A percentile compares a stretch with the other conserved stretches of the same genome.
Evolutionary conservation across 23 tunicate genomes (phyloP).

Genomic region (Corella eumyota): DNA sequence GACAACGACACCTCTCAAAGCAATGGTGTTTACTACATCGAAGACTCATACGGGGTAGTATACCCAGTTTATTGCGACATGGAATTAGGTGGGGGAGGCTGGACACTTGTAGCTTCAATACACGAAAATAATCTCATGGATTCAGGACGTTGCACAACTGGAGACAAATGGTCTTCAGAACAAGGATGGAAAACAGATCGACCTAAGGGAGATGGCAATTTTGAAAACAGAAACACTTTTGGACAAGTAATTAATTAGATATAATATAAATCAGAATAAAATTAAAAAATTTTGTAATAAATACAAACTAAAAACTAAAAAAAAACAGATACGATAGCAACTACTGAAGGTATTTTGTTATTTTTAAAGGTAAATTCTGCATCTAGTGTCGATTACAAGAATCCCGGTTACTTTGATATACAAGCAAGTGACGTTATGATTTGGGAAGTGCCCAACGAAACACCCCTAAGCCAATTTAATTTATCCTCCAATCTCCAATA

Average conservation of each 20-base stretch:
- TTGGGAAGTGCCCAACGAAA: conserved; percentile 31
- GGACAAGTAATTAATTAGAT: conserved; percentile 9
- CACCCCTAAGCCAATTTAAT: conserved; percentile 3
- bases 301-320: conserved; percentile 24
- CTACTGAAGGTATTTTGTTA: no score
- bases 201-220: conserved; percentile 9
- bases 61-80: conserved; percentile 9
- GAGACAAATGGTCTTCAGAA: conserved; percentile 25
- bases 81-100: conserved; percentile 1
- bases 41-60: conserved; percentile 4
- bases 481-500: conserved; percentile 2
- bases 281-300: no score
- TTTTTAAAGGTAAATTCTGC: no score
- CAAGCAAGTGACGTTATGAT: conserved; percentile 45
- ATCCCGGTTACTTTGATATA: conserved; percentile 41
- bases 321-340: no score
- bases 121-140: conserved; percentile 1
- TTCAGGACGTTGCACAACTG: conserved; percentile 8
- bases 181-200: conserved; percentile 7
- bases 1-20: no score
- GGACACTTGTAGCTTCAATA: conserved; percentile 2
- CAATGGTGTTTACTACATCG: conserved; percentile 16
- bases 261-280: no score
- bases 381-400: conserved; percentile 45
- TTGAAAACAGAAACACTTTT: conserved; percentile 13